Evolutionary conservation across 2,888 invertebrate species (phyloP), one percentile per base, ranked within the genome.

Genomic region (Epicampocera succincta): DNA sequence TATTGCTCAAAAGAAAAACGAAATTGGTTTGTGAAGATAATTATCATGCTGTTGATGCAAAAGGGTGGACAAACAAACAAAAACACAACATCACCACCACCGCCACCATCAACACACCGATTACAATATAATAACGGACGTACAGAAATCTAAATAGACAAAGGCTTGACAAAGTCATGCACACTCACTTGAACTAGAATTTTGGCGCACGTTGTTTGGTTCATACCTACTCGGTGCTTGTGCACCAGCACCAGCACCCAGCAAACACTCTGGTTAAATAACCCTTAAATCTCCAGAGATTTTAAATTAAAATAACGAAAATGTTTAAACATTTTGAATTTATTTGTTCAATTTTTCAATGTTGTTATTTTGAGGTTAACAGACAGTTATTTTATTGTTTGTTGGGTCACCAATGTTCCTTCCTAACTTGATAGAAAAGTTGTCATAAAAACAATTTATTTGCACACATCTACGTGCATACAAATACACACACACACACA

Each of bases 1-100:
- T 29, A 56, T 19, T 19, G 8, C 33, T 33, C 9, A 9, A 33
- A 33, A 29, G 9, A 3, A 33, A 3, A 33, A 9, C 3, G 8
- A 33, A 9, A 9, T 25, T 56, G 38, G 63, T 46, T 68, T 25
- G 46, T 65, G 48, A 40, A 71, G 56, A 60, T 50, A 58, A 44
- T 52, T 72, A 13, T 61, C 50, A 21, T 46, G 61, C 46, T 63
- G 46, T 12, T 29, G 46, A 15, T 54, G 15, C 73, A 4, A 33
- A 73, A 72, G 76, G 54, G 54, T 76, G 77, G 76, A 73, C 81
- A 52, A 54, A 46, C 15, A 25, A 66, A 63, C 3, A 33, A 1
- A 9, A 76, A 71, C 46, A 71, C 56, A 71, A 63, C 69, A 60
- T 50, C n/a, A 77, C 19, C 42, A 21, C 50, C 46, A 54, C n/a